Conservation (phyloP, 2,113 vertebrate genomes). For the rat (Rattus norvegicus) region GRCr8 NC_086033.1:96826501-96827000, state of each 20-base stretch:
- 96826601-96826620: neutral
- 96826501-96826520: neutral
- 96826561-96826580: neutral
- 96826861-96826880: neutral
- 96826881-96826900: no score
- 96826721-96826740: neutral
- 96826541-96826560: neutral
- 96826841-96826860: neutral
- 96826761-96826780: neutral
- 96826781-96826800: neutral
- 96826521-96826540: neutral
- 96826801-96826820: neutral
- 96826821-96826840: neutral
- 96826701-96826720: neutral
- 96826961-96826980: rapidly evolving
- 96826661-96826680: neutral
- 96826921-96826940: no score
- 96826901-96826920: neutral
- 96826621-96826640: neutral
- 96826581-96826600: neutral
- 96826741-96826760: neutral
- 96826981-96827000: neutral
- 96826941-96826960: neutral
- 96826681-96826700: neutral
- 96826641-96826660: neutral